Percentiles rank a stretch among this genome's conserved stretches.
Conservation (phyloP, 1,140 invertebrate species). For the Lasioglossum baleicum region DNA sequence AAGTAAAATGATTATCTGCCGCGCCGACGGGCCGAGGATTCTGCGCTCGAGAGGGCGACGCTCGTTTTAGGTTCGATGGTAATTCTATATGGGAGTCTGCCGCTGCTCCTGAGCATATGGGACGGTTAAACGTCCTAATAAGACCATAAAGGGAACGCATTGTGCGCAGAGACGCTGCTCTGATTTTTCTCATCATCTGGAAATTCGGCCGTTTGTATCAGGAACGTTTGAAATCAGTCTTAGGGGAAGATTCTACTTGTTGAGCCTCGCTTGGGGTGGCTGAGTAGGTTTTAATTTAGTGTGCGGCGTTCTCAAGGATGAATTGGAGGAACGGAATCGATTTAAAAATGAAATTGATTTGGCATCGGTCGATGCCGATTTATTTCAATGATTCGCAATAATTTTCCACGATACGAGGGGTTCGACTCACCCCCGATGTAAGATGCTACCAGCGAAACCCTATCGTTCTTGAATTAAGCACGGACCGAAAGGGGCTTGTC, state of each 20-base stretch:
- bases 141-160: conserved; percentile 37
- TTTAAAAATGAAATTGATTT: too few species aligned
- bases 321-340: too few species aligned
- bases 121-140: conserved; percentile 54
- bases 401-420: background rate
- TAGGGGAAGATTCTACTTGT: background rate
- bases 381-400: background rate
- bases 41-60: conserved; percentile 31
- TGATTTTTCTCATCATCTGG: background rate
- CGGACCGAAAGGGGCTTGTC: conserved; percentile 63
- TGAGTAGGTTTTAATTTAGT: too few species aligned
- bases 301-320: too few species aligned
- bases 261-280: background rate
- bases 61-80: conserved; percentile 36
- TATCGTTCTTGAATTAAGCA: conserved; percentile 66
- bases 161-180: background rate
- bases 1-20: conserved; percentile 65
- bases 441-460: conserved; percentile 41
- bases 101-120: conserved; percentile 51
- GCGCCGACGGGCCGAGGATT: conserved; percentile 48
- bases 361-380: too few species aligned
- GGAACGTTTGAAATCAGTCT: background rate
- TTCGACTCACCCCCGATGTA: background rate
- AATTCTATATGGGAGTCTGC: conserved; percentile 62
- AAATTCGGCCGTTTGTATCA: background rate